Percentiles rank a stretch among this genome's conserved stretches.
Evolutionary conservation across 2,888 invertebrate genomes (phyloP).

Genomic region (Conus canariensis): DNA sequence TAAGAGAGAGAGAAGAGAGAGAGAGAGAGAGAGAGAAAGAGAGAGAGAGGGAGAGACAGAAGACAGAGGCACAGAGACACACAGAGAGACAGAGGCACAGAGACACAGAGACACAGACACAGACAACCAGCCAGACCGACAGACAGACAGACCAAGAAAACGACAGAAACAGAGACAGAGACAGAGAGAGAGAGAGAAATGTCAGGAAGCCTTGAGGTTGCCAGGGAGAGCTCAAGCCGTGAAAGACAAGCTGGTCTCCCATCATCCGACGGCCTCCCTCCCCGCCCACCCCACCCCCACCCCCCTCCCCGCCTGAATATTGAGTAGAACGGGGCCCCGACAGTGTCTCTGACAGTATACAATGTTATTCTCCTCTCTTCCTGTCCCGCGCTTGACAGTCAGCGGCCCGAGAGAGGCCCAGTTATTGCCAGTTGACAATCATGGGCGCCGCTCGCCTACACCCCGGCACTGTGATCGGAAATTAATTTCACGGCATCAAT

Average conservation of each 20-base stretch:
- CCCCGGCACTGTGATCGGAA: constrained; percentile 34
- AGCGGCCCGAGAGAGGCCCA: not conserved
- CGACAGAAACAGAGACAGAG: not conserved
- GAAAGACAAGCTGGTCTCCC: not conserved
- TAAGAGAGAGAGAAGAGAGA: not conserved
- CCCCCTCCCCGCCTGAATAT: not conserved
- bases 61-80: not conserved
- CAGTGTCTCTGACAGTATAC: constrained; percentile 38
- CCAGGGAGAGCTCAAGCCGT: constrained; percentile 3
- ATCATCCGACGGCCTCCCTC: not conserved
- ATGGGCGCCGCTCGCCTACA: not conserved
- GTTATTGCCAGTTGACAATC: constrained; percentile 40
- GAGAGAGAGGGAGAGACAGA: too few species aligned
- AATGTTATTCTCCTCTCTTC: constrained; percentile 35
- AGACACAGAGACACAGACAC: not conserved
- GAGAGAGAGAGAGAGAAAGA: not conserved
- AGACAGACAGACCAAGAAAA: not conserved
- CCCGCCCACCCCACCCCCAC: not conserved
- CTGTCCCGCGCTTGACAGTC: constrained; percentile 14
- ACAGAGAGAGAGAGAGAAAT: not conserved
- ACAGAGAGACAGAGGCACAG: not conserved
- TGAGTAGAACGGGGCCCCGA: constrained; percentile 18
- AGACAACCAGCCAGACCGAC: not conserved
- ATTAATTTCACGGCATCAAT: constrained; percentile 44
- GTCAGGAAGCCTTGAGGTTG: not conserved